Percentiles rank a stretch among this genome's conserved stretches.
phyloP scores from a whole-genome alignment of 2,888 invertebrate species.

The Matsumyia berberina region DNA sequence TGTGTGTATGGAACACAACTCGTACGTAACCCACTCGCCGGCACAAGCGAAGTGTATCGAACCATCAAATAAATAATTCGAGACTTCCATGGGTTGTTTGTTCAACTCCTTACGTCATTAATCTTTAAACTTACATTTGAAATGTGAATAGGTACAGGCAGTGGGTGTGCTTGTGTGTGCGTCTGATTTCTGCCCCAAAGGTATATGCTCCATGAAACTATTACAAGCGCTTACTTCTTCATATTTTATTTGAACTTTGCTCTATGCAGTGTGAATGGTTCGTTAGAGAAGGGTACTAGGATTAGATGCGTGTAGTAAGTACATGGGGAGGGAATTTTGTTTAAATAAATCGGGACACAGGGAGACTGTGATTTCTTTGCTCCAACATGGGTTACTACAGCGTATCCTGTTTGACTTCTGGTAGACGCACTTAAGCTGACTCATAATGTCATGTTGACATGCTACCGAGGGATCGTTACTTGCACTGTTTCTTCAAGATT shows the following conservation, averaged over 20 bases:
- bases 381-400: neutral
- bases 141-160: constrained; percentile 17
- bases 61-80: constrained; percentile 54
- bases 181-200: neutral
- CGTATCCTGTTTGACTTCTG: neutral
- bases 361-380: neutral
- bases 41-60: constrained; percentile 58
- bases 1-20: constrained; percentile 27
- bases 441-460: neutral
- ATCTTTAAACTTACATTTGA: constrained; percentile 46
- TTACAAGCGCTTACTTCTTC: neutral
- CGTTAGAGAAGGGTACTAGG: neutral
- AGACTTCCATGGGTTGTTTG: constrained; percentile 57
- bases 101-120: constrained; percentile 56
- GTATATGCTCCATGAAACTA: constrained; percentile 7
- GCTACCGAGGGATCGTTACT: neutral
- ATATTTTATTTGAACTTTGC: neutral
- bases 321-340: neutral
- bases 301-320: neutral
- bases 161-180: neutral
- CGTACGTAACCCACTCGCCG: constrained; percentile 13
- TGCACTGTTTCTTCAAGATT: no score
- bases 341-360: neutral
- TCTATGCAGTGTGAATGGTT: neutral
- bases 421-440: neutral